phyloP scores from a whole-genome alignment of 2,113 vertebrate species.

The Canis aureus region DNA sequence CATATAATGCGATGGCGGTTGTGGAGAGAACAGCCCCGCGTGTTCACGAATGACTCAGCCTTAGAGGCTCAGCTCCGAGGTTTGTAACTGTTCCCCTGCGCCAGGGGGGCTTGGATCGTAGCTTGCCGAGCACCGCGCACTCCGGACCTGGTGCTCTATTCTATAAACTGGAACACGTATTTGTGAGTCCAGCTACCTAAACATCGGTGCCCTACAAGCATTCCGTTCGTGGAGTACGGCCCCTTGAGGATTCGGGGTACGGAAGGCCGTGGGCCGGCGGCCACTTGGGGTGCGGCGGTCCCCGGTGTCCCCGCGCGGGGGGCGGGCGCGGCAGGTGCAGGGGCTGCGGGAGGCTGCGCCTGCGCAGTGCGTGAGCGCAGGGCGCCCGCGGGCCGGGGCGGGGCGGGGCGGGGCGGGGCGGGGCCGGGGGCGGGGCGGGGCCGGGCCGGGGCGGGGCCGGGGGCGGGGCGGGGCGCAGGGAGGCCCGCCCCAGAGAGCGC shows the following conservation, averaged over 20 bases:
- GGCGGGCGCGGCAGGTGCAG: accelerated
- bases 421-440: accelerated
- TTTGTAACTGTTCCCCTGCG: conserved; percentile 73
- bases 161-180: accelerated
- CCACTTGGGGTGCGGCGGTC: accelerated
- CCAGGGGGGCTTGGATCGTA: conserved; percentile 43
- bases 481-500: accelerated
- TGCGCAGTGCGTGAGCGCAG: accelerated
- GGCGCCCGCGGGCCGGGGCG: accelerated
- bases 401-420: accelerated
- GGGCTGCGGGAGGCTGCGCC: accelerated
- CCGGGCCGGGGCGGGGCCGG: accelerated
- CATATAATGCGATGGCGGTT: conserved; percentile 84
- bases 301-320: accelerated
- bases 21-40: conserved; percentile 76
- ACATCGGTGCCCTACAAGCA: accelerated
- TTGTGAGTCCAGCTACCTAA: accelerated
- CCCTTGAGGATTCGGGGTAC: not conserved
- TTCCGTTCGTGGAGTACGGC: accelerated
- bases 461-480: accelerated
- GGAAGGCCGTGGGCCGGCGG: not conserved
- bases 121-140: conserved; percentile 49
- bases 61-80: conserved; percentile 68
- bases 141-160: not conserved
- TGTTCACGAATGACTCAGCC: conserved; percentile 78